Percentiles rank a stretch among this genome's conserved stretches.
phyloP scores from a whole-genome alignment of 2,888 invertebrate species.

The Drosophila sordidula region DNA sequence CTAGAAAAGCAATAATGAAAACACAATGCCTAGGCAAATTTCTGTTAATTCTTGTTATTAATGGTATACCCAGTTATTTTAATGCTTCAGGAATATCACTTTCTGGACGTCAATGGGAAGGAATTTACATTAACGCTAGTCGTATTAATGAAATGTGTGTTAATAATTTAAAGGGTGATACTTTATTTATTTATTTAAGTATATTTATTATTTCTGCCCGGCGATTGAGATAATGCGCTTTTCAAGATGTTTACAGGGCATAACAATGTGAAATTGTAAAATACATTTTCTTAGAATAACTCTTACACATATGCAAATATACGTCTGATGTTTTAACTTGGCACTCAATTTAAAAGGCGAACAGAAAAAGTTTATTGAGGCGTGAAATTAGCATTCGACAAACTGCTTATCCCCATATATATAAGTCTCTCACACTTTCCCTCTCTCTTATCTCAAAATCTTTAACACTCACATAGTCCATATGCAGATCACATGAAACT shows the following conservation, averaged over 20 bases:
- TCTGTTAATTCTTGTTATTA: too few species aligned
- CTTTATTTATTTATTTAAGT: too few species aligned
- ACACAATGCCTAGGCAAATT: too few species aligned
- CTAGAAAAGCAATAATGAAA: too few species aligned
- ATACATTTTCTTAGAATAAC: background rate
- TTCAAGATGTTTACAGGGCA: background rate
- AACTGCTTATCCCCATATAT: constrained; percentile 52
- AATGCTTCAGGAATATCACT: too few species aligned
- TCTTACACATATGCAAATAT: constrained; percentile 19
- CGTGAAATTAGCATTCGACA: constrained; percentile 79
- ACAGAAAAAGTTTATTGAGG: constrained; percentile 48
- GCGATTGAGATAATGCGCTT: too few species aligned
- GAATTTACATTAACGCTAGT: too few species aligned
- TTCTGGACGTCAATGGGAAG: too few species aligned
- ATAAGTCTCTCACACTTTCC: background rate
- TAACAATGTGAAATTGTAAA: background rate
- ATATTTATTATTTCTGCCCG: too few species aligned
- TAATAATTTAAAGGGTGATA: too few species aligned
- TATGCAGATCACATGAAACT: constrained; percentile 44
- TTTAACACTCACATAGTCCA: constrained; percentile 25
- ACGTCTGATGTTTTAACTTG: constrained; percentile 20
- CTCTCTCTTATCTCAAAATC: constrained; percentile 25
- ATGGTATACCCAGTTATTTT: too few species aligned
- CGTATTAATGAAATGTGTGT: too few species aligned
- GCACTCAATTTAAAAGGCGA: constrained; percentile 31